Conservation (phyloP, 2,113 vertebrate genomes). For the Isurus oxyrinchus region DNA sequence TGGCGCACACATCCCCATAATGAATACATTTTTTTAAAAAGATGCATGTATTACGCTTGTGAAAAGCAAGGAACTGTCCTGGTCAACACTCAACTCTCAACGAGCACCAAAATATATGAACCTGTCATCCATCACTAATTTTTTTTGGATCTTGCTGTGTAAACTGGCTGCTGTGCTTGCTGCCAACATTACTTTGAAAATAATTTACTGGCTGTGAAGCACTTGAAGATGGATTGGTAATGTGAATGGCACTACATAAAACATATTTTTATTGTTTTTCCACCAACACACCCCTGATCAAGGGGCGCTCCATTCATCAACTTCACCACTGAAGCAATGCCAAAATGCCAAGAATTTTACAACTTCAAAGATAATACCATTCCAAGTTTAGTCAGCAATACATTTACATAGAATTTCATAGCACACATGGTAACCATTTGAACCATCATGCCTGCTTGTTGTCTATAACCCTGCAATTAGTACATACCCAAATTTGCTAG, state of each 20-base stretch:
- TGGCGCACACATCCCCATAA: too few species aligned
- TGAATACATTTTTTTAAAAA: not conserved
- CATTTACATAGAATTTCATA: not conserved
- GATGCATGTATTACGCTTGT: not conserved
- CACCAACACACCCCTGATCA: not conserved
- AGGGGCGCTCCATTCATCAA: not conserved
- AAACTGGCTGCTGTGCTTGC: not conserved
- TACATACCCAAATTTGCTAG: not conserved
- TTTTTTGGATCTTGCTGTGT: not conserved
- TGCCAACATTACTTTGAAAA: not conserved
- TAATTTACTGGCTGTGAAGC: not conserved
- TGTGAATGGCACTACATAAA: not conserved
- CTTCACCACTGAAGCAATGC: not conserved
- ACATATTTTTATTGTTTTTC: not conserved
- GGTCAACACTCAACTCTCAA: not conserved
- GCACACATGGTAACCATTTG: not conserved
- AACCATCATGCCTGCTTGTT: not conserved
- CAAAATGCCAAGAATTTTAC: not conserved
- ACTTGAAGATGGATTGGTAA: too few species aligned
- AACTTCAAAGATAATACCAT: not conserved
- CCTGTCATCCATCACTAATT: not conserved
- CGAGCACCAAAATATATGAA: not conserved
- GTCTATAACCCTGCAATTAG: too few species aligned
- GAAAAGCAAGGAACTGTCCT: not conserved
- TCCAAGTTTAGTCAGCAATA: not conserved